These are phyloP conservation scores for Muscicapa striata DNA, from an alignment of 2,797 vertebrate species.

Conservation along the genomic window DNA sequence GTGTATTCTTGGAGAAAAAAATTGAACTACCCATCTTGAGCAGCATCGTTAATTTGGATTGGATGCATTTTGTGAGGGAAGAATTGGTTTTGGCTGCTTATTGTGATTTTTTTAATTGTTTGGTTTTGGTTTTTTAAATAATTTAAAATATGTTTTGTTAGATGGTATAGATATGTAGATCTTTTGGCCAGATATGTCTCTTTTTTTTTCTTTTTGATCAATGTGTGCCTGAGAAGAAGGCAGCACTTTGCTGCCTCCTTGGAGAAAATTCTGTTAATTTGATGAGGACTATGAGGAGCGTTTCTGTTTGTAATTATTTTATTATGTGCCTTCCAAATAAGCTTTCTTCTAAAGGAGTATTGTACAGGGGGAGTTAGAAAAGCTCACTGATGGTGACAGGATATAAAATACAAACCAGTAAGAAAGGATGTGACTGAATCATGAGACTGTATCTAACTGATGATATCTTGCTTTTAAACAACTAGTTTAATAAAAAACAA, in stretches of 20 bases:
- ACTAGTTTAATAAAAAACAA: neutral
- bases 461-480: neutral
- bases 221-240: neutral
- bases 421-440: neutral
- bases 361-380: neutral
- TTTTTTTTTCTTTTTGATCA: neutral
- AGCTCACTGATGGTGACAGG: neutral
- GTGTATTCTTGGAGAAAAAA: neutral
- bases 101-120: neutral
- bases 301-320: neutral
- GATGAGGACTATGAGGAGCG: neutral
- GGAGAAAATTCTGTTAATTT: neutral
- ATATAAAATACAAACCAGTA: neutral
- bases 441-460: neutral
- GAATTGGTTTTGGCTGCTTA: neutral
- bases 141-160: neutral
- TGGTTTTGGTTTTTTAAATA: neutral
- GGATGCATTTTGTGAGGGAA: neutral
- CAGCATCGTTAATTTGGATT: neutral
- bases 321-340: neutral
- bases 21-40: rapidly evolving
- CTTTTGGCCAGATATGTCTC: neutral
- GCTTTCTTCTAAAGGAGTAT: neutral
- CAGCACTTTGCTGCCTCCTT: neutral
- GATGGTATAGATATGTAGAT: neutral